These are phyloP conservation scores for Nasonia giraulti DNA, from an alignment of 1,140 invertebrate genomes.

Conservation along the genomic window DNA sequence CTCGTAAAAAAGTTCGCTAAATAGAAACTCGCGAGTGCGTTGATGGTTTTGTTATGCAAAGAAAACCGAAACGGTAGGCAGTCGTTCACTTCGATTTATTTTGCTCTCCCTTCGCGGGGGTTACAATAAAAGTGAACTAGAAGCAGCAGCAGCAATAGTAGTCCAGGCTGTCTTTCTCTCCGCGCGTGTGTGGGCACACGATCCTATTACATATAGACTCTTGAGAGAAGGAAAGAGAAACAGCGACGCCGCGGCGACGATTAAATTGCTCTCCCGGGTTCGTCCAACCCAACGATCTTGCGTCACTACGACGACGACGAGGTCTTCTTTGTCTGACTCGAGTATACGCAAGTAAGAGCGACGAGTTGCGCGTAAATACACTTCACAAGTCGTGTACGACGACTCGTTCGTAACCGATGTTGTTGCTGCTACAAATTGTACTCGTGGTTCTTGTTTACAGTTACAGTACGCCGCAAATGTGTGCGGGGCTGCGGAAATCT, in stretches of 20 bases:
- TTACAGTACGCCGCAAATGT: not conserved
- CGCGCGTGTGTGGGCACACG: not conserved
- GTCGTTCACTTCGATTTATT: not conserved
- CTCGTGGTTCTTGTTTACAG: not conserved
- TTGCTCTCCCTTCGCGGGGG: too few species aligned
- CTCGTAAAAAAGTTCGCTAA: not conserved
- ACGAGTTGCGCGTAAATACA: conserved; percentile 1
- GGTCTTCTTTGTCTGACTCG: not conserved
- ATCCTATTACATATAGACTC: not conserved
- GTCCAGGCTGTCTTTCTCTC: not conserved
- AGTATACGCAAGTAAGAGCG: not conserved
- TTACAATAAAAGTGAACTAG: not conserved
- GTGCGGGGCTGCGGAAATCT: not conserved
- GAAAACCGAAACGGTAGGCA: not conserved
- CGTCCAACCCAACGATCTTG: conserved; percentile 33
- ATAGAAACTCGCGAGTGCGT: not conserved
- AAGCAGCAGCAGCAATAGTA: not conserved
- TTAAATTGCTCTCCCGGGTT: conserved; percentile 21
- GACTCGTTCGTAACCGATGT: not conserved
- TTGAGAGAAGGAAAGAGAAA: not conserved
- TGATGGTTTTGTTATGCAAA: conserved; percentile 25
- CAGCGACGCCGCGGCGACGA: not conserved
- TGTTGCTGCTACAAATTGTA: not conserved
- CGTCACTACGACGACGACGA: conserved; percentile 14
- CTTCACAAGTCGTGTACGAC: not conserved